Base-by-base conservation (phyloP, 2,888 invertebrate genomes). In the Branchipolynoe longqiensis region DNA sequence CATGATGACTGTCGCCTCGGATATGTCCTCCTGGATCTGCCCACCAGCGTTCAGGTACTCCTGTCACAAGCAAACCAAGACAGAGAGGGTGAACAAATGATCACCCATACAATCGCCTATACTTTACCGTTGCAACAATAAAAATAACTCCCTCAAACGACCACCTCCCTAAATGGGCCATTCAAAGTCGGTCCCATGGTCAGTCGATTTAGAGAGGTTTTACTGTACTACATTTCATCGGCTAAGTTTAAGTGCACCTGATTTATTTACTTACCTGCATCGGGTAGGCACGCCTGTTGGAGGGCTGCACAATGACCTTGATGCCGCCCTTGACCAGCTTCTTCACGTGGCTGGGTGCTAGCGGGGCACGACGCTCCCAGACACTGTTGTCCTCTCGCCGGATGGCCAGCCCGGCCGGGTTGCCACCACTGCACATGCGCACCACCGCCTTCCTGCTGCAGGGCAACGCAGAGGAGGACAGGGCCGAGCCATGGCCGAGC, bases 281-380 rank as follows among this genome's bases (percentile, higher is more conserved):
- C 0, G 99, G 99, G 94, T 99, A 99, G 0, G 99, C 98, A 81
- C 99, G 95, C 88, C 99, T 95, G 94, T 99, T 99, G 85, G 99
- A 99, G 0, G 99, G 99, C 92, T 99, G 99, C 0, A 99, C 98
- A 81, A 99, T 96, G 81, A 99, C 99, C 88, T 93, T 94, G 94
- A 97, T 97, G 64, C 98, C 96, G 1, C 98, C 98, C 90, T 96
- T 95, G 33, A 97, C 97, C 89, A 99, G 94, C 89, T 97, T 96
- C 90, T 96, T 96, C 8, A 99, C 99, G 92, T 99, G 98, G 36
- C 95, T 94, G 0, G 99, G 99, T 0, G 98, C 96, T 88, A 99
- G 96, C 0, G 99, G 98, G 0, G 99, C 99, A 87, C 99, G 95
- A 88, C 99, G 89, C 88, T 95, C 95, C 95, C 95, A 95, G 1